Evolutionary conservation across 2,888 invertebrate genomes (phyloP).

Genomic region (Meiosimyza platycephala): DNA sequence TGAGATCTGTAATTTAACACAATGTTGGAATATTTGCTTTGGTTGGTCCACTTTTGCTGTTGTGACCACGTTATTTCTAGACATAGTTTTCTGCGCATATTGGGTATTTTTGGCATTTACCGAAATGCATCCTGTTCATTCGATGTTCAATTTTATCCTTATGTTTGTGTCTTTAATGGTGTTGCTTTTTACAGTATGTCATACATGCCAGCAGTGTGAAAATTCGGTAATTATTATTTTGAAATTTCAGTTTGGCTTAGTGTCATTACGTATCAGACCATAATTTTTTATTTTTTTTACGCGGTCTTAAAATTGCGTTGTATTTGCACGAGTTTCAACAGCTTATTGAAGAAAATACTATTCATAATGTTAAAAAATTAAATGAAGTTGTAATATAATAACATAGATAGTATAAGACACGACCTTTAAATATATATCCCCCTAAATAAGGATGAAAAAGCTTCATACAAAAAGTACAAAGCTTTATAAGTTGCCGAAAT

Average conservation of each 20-base stretch:
- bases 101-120: conserved; percentile 20
- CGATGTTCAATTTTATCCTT: not conserved
- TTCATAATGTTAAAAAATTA: not conserved
- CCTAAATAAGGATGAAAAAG: too few species aligned
- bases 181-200: not conserved
- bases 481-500: too few species aligned
- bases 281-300: too few species aligned
- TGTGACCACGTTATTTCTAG: conserved; percentile 13
- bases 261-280: too few species aligned
- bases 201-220: not conserved
- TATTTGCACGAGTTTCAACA: not conserved
- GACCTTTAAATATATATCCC: too few species aligned
- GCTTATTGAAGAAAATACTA: not conserved
- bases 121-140: not conserved
- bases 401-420: too few species aligned
- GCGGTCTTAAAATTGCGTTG: not conserved
- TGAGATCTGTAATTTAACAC: conserved; percentile 8
- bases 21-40: conserved; percentile 7
- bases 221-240: not conserved
- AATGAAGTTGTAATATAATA: too few species aligned
- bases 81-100: conserved; percentile 13
- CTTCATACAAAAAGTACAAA: too few species aligned
- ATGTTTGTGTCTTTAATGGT: not conserved
- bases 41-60: conserved; percentile 23
- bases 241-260: not conserved